phyloP scores from a whole-genome alignment of 2,888 invertebrate species.

The Iselma pallidipennis region DNA sequence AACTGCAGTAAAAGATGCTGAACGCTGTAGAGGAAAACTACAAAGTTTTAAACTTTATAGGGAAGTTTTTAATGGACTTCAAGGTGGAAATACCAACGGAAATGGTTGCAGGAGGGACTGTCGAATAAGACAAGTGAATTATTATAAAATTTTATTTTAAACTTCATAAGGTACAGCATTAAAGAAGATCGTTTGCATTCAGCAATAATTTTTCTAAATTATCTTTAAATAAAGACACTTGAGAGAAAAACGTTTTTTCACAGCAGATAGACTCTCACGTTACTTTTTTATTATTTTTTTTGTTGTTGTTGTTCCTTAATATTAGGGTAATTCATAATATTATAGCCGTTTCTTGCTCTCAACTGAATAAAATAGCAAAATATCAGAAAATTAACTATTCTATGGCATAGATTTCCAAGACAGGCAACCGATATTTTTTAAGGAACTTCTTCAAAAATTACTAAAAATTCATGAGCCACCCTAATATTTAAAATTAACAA shows the following conservation, averaged over 20 bases:
- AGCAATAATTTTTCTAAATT: neutral
- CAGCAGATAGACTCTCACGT: too few species aligned
- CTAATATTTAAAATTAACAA: too few species aligned
- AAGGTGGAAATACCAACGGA: neutral
- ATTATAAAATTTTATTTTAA: conserved; percentile 5
- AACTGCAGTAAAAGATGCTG: too few species aligned
- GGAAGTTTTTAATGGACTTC: neutral
- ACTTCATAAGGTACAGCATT: conserved; percentile 6
- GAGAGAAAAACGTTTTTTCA: neutral
- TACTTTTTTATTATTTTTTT: too few species aligned
- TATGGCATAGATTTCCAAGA: neutral
- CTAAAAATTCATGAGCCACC: too few species aligned
- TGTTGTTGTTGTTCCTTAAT: too few species aligned
- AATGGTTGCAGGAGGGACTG: neutral
- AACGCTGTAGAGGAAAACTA: too few species aligned
- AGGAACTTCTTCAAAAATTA: too few species aligned
- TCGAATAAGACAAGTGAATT: neutral
- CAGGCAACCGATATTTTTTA: too few species aligned
- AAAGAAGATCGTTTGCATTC: neutral
- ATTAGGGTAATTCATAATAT: too few species aligned
- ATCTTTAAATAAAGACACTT: conserved; percentile 1
- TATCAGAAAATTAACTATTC: neutral
- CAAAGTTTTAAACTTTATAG: too few species aligned
- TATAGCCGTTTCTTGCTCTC: neutral
- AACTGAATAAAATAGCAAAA: neutral